Conservation (phyloP, 2,113 vertebrate species). For the Neotoma lepida region DNA sequence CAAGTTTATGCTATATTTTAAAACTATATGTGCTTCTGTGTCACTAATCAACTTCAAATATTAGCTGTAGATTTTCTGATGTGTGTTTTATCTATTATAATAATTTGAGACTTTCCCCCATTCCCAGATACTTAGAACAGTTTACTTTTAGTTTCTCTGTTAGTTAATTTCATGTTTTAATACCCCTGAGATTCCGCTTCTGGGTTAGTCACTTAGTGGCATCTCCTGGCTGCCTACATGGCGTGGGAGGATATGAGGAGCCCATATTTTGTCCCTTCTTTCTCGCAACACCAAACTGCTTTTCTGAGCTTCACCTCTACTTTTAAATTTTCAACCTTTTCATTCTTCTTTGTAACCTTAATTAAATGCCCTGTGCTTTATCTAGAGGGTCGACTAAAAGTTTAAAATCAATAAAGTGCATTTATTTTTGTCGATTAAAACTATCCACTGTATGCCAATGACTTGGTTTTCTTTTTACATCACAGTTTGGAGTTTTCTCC, state of each 20-base stretch:
- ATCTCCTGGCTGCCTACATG: background rate
- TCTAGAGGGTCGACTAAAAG: conserved; percentile 40
- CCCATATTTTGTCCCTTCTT: background rate
- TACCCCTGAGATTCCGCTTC: background rate
- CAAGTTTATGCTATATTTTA: background rate
- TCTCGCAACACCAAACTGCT: background rate
- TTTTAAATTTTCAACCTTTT: conserved; percentile 4
- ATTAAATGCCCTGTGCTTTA: conserved; percentile 53
- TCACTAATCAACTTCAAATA: background rate
- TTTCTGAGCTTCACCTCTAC: background rate
- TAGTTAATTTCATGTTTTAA: background rate
- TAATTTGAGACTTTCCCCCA: background rate
- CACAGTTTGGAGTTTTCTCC: background rate
- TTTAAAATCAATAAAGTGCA: conserved; percentile 66
- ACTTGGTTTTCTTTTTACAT: conserved; percentile 4
- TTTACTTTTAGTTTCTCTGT: conserved; percentile 41
- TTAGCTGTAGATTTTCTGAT: background rate
- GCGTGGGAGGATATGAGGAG: background rate
- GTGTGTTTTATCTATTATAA: background rate
- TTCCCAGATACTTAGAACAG: background rate
- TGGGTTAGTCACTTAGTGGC: background rate
- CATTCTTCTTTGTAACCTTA: conserved; percentile 30
- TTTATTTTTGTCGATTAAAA: conserved; percentile 69
- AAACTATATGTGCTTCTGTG: background rate
- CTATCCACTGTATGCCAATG: background rate